Evolutionary conservation across 2,888 invertebrate genomes (phyloP).

Genomic region (Leucophenga montana): DNA sequence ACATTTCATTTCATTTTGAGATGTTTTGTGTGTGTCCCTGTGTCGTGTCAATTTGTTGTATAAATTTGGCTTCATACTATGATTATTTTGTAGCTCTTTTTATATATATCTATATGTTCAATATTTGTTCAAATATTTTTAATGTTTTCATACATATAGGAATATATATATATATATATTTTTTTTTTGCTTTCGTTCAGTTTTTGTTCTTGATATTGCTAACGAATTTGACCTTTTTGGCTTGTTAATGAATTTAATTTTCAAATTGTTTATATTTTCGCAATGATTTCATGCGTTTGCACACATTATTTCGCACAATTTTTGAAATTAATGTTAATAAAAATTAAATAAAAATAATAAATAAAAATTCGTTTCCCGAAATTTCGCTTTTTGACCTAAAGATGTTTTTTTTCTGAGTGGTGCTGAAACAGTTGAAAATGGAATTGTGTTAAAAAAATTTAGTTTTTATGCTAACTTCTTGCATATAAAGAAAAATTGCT

Average conservation of each 20-base stretch:
- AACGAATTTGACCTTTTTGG: slow-evolving; percentile 10
- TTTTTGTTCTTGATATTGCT: background rate
- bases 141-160: no score
- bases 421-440: no score
- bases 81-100: no score
- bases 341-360: background rate
- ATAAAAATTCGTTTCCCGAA: no score
- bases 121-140: background rate
- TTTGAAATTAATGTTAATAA: slow-evolving; percentile 16
- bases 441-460: no score
- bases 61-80: background rate
- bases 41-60: background rate
- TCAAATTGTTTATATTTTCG: background rate
- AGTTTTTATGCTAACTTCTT: no score
- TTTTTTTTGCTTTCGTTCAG: background rate
- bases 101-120: background rate
- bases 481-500: no score
- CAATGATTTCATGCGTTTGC: background rate
- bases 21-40: slow-evolving; percentile 5
- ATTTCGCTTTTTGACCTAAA: no score
- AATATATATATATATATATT: background rate
- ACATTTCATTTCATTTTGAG: background rate
- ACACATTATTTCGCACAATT: slow-evolving; percentile 11
- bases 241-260: slow-evolving; percentile 3
- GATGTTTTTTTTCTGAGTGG: no score